Base-by-base conservation (phyloP, 64 coral and sea anemone species). In the Cladopsammia gracilis region DNA sequence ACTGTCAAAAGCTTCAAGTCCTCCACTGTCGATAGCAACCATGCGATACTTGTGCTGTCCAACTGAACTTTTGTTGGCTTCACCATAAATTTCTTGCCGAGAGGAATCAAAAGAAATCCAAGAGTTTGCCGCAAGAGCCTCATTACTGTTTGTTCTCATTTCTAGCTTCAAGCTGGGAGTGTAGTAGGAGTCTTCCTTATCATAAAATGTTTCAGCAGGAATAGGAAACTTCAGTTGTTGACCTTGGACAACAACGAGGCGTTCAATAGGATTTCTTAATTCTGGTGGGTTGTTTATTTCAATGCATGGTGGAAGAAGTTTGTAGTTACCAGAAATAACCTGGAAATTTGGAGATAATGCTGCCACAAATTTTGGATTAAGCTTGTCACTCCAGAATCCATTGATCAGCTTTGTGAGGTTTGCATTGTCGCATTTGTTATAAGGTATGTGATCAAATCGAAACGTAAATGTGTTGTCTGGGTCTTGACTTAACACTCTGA, bases 41-140 rank as follows among this genome's bases (percentile, higher is more conserved):
- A 93, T 54, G 18, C 62, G 81, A 87, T 86, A 93, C 48, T 46
- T 45, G 13, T 93, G 81, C 7, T 44, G 46, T 67, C 91, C 82
- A 48, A 91, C 25, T 10, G 23, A 61, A 46, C 25, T 3, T 26
- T 77, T 57, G 23, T 19, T 86, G 0, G 91, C 57, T 53, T 77
- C 46, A n/a, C 82, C 91, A 77, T 68, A 93, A 25, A 93, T 64
- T 58, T 51, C 26, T 13, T 86, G 72, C 19, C 1, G 20, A 52
- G 71, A 48, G 23, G 81, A 61, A 78, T 93, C 51, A 68, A 93
- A 85, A 47, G 18, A 43, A 14, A 93, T 74, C 91, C 91, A 93
- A 18, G 91, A 93, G 26, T 25, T 58, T 19, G 91, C 48, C 10
- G 70, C 10, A 2, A 93, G 82, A 22, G 56, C 58, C 22, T 86